Base-by-base conservation (phyloP, 2,113 vertebrate species). In the Gnathonemus longibarbis region DNA sequence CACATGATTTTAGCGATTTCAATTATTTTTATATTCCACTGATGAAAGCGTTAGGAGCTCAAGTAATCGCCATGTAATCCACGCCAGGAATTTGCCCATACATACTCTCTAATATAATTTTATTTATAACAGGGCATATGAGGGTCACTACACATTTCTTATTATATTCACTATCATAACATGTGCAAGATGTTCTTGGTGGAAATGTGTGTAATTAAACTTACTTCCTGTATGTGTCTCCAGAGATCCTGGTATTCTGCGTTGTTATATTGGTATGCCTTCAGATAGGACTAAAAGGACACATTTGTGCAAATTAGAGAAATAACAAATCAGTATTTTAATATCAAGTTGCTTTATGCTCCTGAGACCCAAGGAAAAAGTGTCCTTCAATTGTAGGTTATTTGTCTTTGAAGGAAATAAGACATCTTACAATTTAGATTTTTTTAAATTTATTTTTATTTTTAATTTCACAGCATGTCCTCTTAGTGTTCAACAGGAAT, bases 51-150 rank as follows among this genome's bases (percentile, higher is more conserved):
- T 48, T 84, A 48, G 96, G 96, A 93, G 92, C 93, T 98, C 46
- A 98, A 99, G 92, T 97, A 96, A 80, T 80, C 13, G 35, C 74
- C 15, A 39, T 19, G 15, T 39, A 42, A 42, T 42, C 13, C 74
- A 80, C 13, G 17, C 5, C 35, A 80, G 74, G 74, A 80, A 8
- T 39, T 42, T 80, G 31, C 5, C 74, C 74, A 80, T 6, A 19
- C 31, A 80, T 77, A 77, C 11, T 70, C 10, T 31, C 4, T 70
- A 70, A 31, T 70, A 70, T 31, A 11, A 13, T 45, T 45, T 45
- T 83, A 39, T 45, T 45, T 24, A 45, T 46, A 42, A 84, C 19
- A 84, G 45, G 21, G 80, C 15, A 84, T 48, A 46, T 48, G 9
- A 45, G 7, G 1, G 7, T 11, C 24, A 48, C 50, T 21, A 50